Base-by-base conservation (phyloP, 2,797 vertebrate genomes). In the Helostoma temminkii region DNA sequence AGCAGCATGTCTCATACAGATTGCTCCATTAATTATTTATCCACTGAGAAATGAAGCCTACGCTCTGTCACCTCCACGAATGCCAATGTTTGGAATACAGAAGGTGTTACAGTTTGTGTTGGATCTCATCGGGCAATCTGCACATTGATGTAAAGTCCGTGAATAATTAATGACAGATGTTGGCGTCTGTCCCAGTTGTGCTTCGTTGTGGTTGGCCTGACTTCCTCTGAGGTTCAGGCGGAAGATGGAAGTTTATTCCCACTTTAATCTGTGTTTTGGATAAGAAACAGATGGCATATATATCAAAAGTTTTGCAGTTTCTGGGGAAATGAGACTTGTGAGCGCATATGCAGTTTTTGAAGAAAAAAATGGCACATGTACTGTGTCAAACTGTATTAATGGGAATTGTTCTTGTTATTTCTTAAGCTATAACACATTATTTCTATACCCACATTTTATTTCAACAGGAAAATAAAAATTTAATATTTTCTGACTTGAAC, bases 11-110 rank as follows among this genome's bases (percentile, higher is more conserved):
- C 36, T 16, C 48, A 66, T 65, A 65, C 67, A 82, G 80, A 81
- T 56, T 68, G 74, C 57, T 45, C 21, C 63, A 78, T 88, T 68
- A 84, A 81, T 85, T 81, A 81, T 85, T 66, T 49, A 84, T 71
- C 2, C 24, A 3, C 11, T 37, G 80, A 80, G 68, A 3, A 3
- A 71, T 64, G 76, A 80, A 61, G 30, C 24, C 1, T 0, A 11
- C 1, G 41, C 63, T 67, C 50, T 12, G 49, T 50, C 37, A 9
- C 66, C 73, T 74, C 28, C 28, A 9, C 42, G 47, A 62, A 74
- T 43, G 54, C 45, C 60, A 8, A 21, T 63, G 50, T 78, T 57
- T 4, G 25, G 63, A 24, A 54, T 65, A 75, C 74, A 66, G 65
- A 61, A 73, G 76, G 77, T 71, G 75, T 80, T 78, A 22, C 43